Evolutionary conservation across 2,113 vertebrate genomes (phyloP).

Genomic region (Carlito syrichta): DNA sequence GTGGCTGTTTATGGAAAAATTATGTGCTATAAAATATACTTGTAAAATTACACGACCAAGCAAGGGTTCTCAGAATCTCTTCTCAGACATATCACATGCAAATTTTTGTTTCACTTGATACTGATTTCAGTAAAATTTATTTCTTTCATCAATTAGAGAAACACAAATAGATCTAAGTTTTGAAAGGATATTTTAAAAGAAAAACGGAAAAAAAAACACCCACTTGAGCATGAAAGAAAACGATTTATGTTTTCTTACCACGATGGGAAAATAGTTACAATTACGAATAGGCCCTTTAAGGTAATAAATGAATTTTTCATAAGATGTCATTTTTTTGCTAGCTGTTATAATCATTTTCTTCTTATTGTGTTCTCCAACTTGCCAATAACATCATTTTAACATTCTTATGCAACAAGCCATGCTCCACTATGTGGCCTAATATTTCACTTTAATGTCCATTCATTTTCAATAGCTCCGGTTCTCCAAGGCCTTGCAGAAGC

Average conservation of each 20-base stretch:
- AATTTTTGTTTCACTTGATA: constrained; percentile 25
- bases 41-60: constrained; percentile 41
- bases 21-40: constrained; percentile 55
- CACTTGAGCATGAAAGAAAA: constrained; percentile 31
- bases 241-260: constrained; percentile 50
- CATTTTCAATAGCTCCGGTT: constrained; percentile 63
- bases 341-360: constrained; percentile 71
- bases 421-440: constrained; percentile 62
- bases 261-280: constrained; percentile 68
- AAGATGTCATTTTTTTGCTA: constrained; percentile 66
- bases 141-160: constrained; percentile 60
- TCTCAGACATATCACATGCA: constrained; percentile 36
- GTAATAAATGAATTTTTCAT: constrained; percentile 77
- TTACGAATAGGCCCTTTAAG: constrained; percentile 70
- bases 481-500: constrained; percentile 65
- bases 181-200: constrained; percentile 24
- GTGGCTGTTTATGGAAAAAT: constrained; percentile 46
- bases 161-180: constrained; percentile 52
- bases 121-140: constrained; percentile 53
- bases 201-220: constrained; percentile 42
- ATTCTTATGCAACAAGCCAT: constrained; percentile 68
- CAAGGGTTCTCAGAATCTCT: neutral
- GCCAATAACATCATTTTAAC: constrained; percentile 73
- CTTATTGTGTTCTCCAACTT: constrained; percentile 70
- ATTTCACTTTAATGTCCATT: constrained; percentile 78